Base-by-base conservation (phyloP, 2,888 invertebrate species). In the Amiota minor region DNA sequence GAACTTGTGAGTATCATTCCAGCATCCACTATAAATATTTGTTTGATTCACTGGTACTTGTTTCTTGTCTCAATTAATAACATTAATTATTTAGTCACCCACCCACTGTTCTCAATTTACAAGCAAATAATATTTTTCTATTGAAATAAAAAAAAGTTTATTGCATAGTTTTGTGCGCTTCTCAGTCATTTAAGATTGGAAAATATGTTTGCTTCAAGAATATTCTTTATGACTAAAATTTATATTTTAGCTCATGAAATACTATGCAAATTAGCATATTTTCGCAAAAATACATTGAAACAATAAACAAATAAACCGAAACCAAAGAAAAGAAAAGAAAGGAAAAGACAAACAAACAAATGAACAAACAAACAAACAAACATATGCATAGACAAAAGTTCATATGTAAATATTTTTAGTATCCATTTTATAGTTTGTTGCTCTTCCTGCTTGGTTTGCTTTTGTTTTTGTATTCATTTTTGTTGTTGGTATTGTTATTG, bases 361-460 rank as follows among this genome's bases (percentile, higher is more conserved):
- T 2, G 9, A 14, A 14, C 53, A 53, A 9, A 53, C n/a, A 75
- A n/a, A 73, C 18, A 49, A 68, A 50, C 65, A 68, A 74, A 71
- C 71, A 73, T 67, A 75, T 71, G 70, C 62, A 62, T 62, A 45
- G 62, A 14, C 45, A 77, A 78, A 83, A 81, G 80, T 83, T 79
- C 71, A 76, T 77, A 82, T 80, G 83, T 73, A 83, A 83, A 83
- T 83, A 78, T 82, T 81, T 79, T 70, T 68, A 78, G 77, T 81
- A 77, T 80, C 83, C 83, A 73, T 74, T 72, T 79, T 78, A 74
- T 56, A 77, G 77, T 78, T 78, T 75, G 73, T 70, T 76, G 68
- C 35, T 59, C 56, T 35, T 35, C 35, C 35, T 35, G 35, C 35
- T 35, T 35, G 35, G 35, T 35, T 35, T 35, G 35, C 4, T 35